Evolutionary conservation across 2,888 invertebrate species (phyloP), one percentile per base, ranked within the genome.

Genomic region (Aspidiotus rigidus): DNA sequence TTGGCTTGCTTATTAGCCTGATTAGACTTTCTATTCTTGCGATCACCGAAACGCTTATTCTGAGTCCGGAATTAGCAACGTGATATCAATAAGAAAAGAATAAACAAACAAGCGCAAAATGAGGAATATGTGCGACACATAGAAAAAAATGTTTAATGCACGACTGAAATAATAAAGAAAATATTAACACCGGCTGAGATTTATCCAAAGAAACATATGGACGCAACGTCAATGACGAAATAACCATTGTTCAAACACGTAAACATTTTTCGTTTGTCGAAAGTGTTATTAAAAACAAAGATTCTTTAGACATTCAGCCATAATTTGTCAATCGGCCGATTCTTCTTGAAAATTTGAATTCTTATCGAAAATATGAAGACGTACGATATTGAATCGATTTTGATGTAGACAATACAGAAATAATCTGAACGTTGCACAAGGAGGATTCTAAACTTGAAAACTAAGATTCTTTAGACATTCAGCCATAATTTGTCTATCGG

Each of bases 21-120:
- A 49, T 66, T 59, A 10, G 57, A n/a, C 56, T 59, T 66, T 57
- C 49, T 59, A 60, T 66, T 66, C 66, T 66, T 66, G 66, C 66
- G 66, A 59, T 66, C 66, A 42, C 66, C 66, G 44, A 66, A 66
- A 66, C 66, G 66, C 59, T 66, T 66, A 49, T 66, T 66, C 66
- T 66, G 66, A 66, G 39, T 66, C 59, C 57, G 59, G 66, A 49
- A 42, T 41, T 42, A 62, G 62, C 42, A 62, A 15, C 41, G 62
- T 62, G 42, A 62, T 41, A 7, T 11, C 9, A 28, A 59, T 62
- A 15, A 15, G 44, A 9, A 41, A 41, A n/a, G 40, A 42, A 42
- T 28, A 5, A 62, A 40, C 28, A 62, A 62, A 28, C 10, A 60
- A 17, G 60, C 39, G 40, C 17, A 39, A 60, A 17, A 39, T 13